Conservation (phyloP, 2,888 invertebrate species). For the Ethmia dodecea region DNA sequence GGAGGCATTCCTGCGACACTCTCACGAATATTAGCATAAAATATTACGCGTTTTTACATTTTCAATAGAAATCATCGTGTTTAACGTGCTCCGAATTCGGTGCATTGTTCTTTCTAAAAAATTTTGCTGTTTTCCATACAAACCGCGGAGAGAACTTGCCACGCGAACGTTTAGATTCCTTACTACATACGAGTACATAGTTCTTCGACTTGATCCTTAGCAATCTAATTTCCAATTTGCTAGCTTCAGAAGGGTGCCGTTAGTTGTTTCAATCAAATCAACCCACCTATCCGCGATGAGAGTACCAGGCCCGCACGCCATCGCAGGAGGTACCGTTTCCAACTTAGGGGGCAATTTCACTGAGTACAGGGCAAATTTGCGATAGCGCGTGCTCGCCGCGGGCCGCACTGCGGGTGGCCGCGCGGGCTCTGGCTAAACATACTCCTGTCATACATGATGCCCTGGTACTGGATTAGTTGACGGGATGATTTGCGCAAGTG, state of each 20-base stretch:
- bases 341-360: conserved; percentile 24
- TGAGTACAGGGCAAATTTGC: conserved; percentile 32
- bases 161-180: too few relatives aligned
- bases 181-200: too few relatives aligned
- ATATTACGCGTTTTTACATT: too few relatives aligned
- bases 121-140: too few relatives aligned
- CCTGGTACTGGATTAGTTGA: conserved; percentile 26
- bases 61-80: too few relatives aligned
- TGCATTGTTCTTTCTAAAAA: too few relatives aligned
- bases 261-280: conserved; percentile 21
- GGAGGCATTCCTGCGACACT: conserved; percentile 20
- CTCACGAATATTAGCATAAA: conserved; percentile 8
- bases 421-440: conserved; percentile 39
- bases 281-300: conserved; percentile 14
- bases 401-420: conserved; percentile 61
- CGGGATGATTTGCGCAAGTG: conserved; percentile 15
- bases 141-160: too few relatives aligned
- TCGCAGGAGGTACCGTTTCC: conserved; percentile 43
- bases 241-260: too few relatives aligned
- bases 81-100: too few relatives aligned
- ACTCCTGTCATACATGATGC: conserved; percentile 47
- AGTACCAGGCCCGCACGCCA: conserved; percentile 37
- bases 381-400: conserved; percentile 58
- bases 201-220: too few relatives aligned
- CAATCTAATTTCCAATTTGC: too few relatives aligned